Evolutionary conservation across 2,113 vertebrate genomes (phyloP).

Genomic region (Chamaea fasciata): DNA sequence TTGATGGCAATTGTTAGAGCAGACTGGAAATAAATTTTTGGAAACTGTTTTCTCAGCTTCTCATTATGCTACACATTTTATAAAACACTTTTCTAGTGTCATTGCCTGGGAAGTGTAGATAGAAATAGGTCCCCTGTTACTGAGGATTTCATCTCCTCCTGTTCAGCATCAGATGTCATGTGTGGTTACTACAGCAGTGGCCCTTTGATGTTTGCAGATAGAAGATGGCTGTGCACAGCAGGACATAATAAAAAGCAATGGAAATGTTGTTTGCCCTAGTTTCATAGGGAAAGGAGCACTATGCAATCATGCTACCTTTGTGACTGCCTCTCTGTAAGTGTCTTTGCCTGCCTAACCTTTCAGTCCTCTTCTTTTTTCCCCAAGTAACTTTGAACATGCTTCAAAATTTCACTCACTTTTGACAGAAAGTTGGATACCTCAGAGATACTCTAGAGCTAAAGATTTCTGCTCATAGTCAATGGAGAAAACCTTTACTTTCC

Average conservation of each 20-base stretch:
- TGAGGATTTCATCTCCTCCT: not conserved
- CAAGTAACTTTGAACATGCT: not conserved
- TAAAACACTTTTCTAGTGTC: not conserved
- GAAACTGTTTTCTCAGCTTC: slow-evolving; percentile 4
- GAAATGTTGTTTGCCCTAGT: not conserved
- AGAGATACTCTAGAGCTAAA: not conserved
- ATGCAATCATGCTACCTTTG: not conserved
- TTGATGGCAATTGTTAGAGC: not conserved
- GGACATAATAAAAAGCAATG: slow-evolving; percentile 9
- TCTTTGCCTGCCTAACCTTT: not conserved
- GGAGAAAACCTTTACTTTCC: not conserved
- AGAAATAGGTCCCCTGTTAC: slow-evolving; percentile 2
- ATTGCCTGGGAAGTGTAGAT: not conserved
- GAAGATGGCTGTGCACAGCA: slow-evolving; percentile 26
- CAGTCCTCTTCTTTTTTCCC: not conserved
- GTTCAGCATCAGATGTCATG: not conserved
- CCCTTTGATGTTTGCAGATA: slow-evolving; percentile 24
- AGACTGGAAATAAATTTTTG: not conserved
- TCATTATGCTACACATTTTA: not conserved
- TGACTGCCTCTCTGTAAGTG: not conserved
- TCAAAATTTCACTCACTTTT: not conserved
- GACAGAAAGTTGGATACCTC: not conserved
- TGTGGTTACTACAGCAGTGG: not conserved
- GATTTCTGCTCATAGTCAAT: not conserved
- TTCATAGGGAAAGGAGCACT: not conserved